Evolutionary conservation across 2,113 vertebrate genomes (phyloP), one percentile per base, ranked within the genome.

Genomic region (Corydoras sp.): DNA sequence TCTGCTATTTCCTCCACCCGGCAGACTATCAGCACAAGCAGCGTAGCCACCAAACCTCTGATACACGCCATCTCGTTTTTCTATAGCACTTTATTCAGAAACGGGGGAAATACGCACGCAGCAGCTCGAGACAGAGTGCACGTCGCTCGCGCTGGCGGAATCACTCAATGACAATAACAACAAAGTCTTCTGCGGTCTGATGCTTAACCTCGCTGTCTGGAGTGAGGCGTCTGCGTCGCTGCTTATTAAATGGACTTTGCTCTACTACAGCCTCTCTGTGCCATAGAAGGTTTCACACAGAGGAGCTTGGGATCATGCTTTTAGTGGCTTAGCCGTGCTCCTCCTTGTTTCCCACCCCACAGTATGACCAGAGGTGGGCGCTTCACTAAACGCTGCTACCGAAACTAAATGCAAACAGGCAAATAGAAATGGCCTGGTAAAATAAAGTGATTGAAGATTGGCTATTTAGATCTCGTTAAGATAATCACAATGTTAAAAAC

Each of bases 11-110:
- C 88, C 72, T 89, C 86, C 77, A 86, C 81, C 74, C 88, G 86
- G 89, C 89, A 90, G 72, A 90, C 80, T 59, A 93, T 80, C 77
- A 92, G 85, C 87, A 93, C 80, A 79, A 89, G 84, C 70, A 93
- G 86, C 79, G 92, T 89, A 87, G 91, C 90, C 65, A 92, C 72
- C 79, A 88, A 76, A 82, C 87, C 87, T 82, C 85, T 84, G 51
- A 87, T 76, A 74, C 87, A 83, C 86, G 82, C 83, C 90, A 92
- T 92, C 80, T 88, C 64, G 24, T 54, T 60, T 69, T 60, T 70
- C 60, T 49, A 53, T 62, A 62, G 69, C 60, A 63, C 14, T 72
- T 55, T 63, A 58, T 72, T 74, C 56, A 70, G 67, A 30, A 59
- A 64, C 15, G 30, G 14, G 43, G 30, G 0, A 69, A 31, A 50